These are phyloP conservation scores for Pristiophorus japonicus DNA, from an alignment of 2,113 vertebrate species.

Conservation along the genomic window DNA sequence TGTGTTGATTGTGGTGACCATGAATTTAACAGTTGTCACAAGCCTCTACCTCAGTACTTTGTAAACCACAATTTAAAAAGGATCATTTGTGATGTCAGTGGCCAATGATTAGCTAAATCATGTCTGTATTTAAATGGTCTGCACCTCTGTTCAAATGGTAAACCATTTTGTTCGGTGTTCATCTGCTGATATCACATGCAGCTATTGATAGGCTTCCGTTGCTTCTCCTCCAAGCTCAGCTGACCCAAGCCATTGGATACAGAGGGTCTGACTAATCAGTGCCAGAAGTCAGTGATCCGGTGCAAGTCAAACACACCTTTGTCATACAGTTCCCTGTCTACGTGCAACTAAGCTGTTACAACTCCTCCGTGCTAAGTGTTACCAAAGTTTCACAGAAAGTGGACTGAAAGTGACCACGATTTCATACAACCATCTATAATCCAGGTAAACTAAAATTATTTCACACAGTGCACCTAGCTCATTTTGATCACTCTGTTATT, in stretches of 20 bases:
- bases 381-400: neutral
- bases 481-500: neutral
- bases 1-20: too few species aligned
- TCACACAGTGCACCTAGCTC: neutral
- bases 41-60: neutral
- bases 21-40: neutral
- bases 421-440: neutral
- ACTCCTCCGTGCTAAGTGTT: neutral
- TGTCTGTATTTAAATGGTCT: neutral
- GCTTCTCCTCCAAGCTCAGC: neutral
- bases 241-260: neutral
- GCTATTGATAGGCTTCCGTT: too few species aligned
- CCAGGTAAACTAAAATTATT: neutral
- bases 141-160: neutral
- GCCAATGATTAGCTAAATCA: neutral
- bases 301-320: neutral
- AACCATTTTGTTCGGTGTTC: neutral
- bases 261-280: neutral
- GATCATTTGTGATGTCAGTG: neutral
- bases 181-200: too few species aligned
- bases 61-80: neutral
- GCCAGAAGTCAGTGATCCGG: neutral
- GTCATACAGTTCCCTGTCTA: neutral
- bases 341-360: neutral
- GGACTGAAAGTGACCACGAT: neutral